Evolutionary conservation across 2,888 invertebrate genomes (phyloP), one percentile per base, ranked within the genome.

Genomic region (Sussaba pulchella): DNA sequence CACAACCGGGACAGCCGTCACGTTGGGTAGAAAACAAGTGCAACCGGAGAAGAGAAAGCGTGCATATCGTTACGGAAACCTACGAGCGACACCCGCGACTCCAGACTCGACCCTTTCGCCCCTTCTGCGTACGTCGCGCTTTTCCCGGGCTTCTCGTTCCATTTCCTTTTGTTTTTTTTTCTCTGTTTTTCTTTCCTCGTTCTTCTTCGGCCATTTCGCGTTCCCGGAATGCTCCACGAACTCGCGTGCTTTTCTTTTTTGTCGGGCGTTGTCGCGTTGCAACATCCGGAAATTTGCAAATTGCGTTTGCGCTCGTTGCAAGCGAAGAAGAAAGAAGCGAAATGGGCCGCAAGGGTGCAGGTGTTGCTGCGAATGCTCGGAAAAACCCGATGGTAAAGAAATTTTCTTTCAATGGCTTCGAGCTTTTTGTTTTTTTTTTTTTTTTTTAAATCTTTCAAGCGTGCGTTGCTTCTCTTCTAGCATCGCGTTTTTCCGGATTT

Each of bases 241-340:
- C 45, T 17, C 12, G 2, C 59, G 1, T 19, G 17, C 14, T 50
- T 36, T 19, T 64, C n/a, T 50, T 66, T 21, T 21, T 50, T 39
- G 6, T 26, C 24, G 12, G 6, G 63, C 36, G 61, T 45, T 59
- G 71, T 21, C 54, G 39, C 61, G 36, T 50, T 52, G 61, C 54
- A n/a, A 73, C 61, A 52, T 64, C 47, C 63, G 19, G 63, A 69
- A 78, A 78, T 76, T 80, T 36, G 52, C 76, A 71, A 76, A 76
- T 80, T 71, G 76, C 71, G 76, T 80, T 75, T 76, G 66, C 52
- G 71, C 71, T 75, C 39, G 47, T 45, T 52, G 57, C n/a, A n/a
- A 31, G 64, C n/a, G 19, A 57, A 47, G 36, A 39, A 63, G 52
- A 24, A 31, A 31, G 41, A 8, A 73, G 26, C 21, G 52, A 66